Evolutionary conservation across 2,797 vertebrate species (phyloP), one percentile per base, ranked within the genome.

Genomic region (Epinephelus coioides): DNA sequence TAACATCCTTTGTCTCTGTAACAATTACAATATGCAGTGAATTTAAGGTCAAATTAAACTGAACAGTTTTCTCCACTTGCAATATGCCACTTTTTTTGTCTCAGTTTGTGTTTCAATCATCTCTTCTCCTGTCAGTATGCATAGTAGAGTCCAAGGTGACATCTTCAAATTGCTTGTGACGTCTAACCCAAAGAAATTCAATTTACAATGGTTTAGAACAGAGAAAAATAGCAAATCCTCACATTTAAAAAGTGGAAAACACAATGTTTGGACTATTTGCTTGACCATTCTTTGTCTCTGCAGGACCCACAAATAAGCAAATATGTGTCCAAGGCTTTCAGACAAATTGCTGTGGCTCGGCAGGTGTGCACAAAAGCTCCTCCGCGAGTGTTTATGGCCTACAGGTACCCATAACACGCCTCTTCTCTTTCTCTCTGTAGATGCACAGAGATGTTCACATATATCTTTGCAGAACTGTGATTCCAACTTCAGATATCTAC

Each of bases 121-220:
- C 6, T 69, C n/a, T 18, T 49, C n/a, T 55, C 18, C 8, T 1
- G 3, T 11, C 40, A 12, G 46, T n/a, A 4, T 46, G 4, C 11
- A 18, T 17, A 34, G 18, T 5, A 46, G 8, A 74, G 18, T 25
- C 4, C 12, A 34, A 30, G 13, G 17, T 59, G 43, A n/a, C 23
- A 13, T n/a, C 0, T 43, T 0, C 0, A 27, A 46, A 57, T 0
- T 3, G 19, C 27, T 30, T 14, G 0, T 57, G 17, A 3, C 34
- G 40, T 72, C 21, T 53, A n/a, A 47, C 18, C 2, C 34, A 23
- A 21, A 12, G 2, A 1, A 25, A 3, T 25, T 53, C 1, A 23
- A 14, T 38, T 27, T 6, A 7, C 17, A 59, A 0, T 30, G 17
- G 25, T 7, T 6, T 13, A n/a, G 9, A 27, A 21, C 19, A 12